Evolutionary conservation across 2,888 invertebrate genomes (phyloP).

Genomic region (Ennomos erosarius): DNA sequence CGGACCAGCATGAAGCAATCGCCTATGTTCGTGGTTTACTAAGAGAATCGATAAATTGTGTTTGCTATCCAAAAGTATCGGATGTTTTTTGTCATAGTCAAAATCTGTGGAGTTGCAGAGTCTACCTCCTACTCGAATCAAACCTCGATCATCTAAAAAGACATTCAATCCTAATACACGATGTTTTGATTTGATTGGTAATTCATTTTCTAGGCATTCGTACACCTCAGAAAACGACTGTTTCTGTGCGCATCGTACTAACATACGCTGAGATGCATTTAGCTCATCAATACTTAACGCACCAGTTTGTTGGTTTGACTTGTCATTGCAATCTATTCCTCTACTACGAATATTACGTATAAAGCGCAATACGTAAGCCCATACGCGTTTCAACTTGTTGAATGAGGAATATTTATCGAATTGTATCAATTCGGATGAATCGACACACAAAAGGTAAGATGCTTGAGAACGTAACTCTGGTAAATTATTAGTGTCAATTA

Average conservation of each 20-base stretch:
- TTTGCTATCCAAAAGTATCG: conserved; percentile 16
- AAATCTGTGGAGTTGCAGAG: conserved; percentile 12
- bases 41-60: conserved; percentile 11
- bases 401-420: conserved; percentile 22
- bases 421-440: background rate
- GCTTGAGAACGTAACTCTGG: background rate
- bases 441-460: background rate
- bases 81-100: conserved; percentile 24
- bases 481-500: background rate
- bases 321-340: background rate
- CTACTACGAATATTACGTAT: conserved; percentile 11
- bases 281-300: conserved; percentile 11
- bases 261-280: background rate
- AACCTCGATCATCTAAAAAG: conserved; percentile 14
- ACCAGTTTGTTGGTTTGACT: conserved; percentile 7
- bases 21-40: conserved; percentile 4
- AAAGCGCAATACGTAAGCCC: conserved; percentile 15
- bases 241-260: conserved; percentile 4
- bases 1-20: conserved; percentile 9
- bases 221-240: conserved; percentile 4
- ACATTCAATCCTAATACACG: background rate
- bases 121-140: conserved; percentile 25
- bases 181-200: background rate
- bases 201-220: too few relatives aligned
- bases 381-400: conserved; percentile 8